These are phyloP conservation scores for Meandrina meandrites DNA, from an alignment of 92 coral and sea anemone species.

Conservation along the genomic window DNA sequence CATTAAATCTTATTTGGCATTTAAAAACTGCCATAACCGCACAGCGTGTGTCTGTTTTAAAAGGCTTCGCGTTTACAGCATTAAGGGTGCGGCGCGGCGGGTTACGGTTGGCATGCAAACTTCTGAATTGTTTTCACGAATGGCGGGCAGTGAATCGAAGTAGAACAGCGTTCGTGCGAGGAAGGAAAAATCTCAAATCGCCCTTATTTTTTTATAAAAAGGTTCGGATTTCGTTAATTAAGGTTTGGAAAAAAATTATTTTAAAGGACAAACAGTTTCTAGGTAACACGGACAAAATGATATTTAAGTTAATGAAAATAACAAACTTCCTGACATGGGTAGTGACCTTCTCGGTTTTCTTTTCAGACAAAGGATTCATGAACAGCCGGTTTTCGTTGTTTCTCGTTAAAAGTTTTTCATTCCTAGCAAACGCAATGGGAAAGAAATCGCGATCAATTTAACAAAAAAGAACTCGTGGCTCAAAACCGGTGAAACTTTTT, in stretches of 20 bases:
- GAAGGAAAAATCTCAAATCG: neutral
- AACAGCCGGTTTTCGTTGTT: neutral
- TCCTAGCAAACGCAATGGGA: neutral
- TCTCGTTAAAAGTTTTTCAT: neutral
- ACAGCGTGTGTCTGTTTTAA: neutral
- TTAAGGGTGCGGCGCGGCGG: neutral
- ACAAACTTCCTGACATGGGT: neutral
- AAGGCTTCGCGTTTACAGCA: neutral
- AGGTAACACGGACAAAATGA: neutral
- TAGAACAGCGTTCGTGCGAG: neutral
- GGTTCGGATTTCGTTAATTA: neutral
- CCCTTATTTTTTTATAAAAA: neutral
- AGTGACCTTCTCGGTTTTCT: neutral
- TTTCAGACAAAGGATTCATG: neutral
- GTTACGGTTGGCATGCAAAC: neutral
- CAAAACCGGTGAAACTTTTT: neutral
- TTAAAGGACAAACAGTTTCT: neutral
- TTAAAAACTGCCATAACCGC: neutral
- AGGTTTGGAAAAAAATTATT: slow-evolving; percentile 4
- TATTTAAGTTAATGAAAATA: neutral
- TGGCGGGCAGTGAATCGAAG: neutral
- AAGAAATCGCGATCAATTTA: neutral
- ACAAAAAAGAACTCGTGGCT: neutral
- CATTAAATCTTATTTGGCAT: neutral
- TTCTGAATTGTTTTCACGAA: neutral